phyloP scores from a whole-genome alignment of 2,888 invertebrate genomes.

The Clusia tigrina region DNA sequence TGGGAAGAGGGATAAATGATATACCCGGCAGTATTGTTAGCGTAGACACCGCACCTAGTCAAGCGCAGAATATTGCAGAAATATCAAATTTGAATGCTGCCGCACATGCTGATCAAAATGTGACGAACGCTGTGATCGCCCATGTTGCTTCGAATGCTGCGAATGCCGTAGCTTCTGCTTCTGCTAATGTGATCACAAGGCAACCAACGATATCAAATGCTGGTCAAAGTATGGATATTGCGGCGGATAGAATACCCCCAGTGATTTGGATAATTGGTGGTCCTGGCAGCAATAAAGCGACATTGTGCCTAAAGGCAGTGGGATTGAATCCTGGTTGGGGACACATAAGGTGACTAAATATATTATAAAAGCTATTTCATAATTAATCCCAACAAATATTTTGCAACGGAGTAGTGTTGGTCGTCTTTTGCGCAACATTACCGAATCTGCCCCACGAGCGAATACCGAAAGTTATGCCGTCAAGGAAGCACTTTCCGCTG shows the following conservation, averaged over 20 bases:
- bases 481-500: constrained; percentile 75
- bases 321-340: constrained; percentile 76
- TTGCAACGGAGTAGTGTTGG: constrained; percentile 72
- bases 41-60: constrained; percentile 69
- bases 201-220: constrained; percentile 46
- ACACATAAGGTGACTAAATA: constrained; percentile 70
- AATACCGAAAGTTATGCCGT: constrained; percentile 73
- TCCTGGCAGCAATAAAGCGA: constrained; percentile 89
- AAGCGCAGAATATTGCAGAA: constrained; percentile 61
- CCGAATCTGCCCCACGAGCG: constrained; percentile 72
- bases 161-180: constrained; percentile 35
- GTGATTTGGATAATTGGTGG: constrained; percentile 79
- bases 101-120: constrained; percentile 22
- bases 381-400: background rate
- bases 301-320: constrained; percentile 77
- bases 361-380: background rate
- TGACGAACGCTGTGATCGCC: constrained; percentile 42
- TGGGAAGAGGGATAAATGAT: constrained; percentile 67
- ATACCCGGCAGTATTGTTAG: constrained; percentile 73
- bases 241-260: constrained; percentile 54
- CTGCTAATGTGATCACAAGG: constrained; percentile 47
- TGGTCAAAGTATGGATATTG: constrained; percentile 41
- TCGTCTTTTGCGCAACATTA: constrained; percentile 76
- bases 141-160: constrained; percentile 41
- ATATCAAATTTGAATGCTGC: constrained; percentile 35